A percentile compares a stretch with the other conserved stretches of the same genome.
Conservation (phyloP, 2,113 vertebrate genomes). For the Glareola pratincola region DNA sequence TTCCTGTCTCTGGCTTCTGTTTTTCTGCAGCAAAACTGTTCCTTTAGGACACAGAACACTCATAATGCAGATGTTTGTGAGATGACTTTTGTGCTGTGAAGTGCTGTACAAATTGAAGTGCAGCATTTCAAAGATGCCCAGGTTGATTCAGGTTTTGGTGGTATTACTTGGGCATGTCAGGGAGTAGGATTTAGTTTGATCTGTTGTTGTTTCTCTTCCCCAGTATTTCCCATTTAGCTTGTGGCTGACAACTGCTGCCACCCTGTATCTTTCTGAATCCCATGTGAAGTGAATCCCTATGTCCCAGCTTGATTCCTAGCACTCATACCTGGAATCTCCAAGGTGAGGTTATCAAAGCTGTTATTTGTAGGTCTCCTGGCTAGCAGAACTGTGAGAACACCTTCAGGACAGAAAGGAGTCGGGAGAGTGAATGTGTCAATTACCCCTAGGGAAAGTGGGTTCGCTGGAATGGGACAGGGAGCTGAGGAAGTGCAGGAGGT, state of each 20-base stretch:
- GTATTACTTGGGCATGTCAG: background rate
- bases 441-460: background rate
- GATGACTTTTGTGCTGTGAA: background rate
- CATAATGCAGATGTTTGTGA: background rate
- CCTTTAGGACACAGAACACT: background rate
- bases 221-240: background rate
- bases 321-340: no score
- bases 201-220: background rate
- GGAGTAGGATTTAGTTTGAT: background rate
- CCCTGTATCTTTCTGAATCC: background rate
- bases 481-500: background rate
- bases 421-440: background rate
- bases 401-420: background rate
- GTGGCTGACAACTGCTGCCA: background rate
- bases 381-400: background rate
- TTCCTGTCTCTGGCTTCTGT: background rate
- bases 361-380: background rate
- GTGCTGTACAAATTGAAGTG: background rate
- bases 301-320: background rate
- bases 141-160: background rate
- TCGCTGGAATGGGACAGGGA: background rate
- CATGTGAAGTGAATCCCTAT: background rate
- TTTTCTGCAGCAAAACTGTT: background rate
- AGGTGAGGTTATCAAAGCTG: no score
- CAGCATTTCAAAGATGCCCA: background rate